Percentiles rank a stretch among this genome's conserved stretches.
These are phyloP conservation scores for Sebastolobus altivelis DNA, from an alignment of 2,797 vertebrate genomes.

Conservation along the genomic window DNA sequence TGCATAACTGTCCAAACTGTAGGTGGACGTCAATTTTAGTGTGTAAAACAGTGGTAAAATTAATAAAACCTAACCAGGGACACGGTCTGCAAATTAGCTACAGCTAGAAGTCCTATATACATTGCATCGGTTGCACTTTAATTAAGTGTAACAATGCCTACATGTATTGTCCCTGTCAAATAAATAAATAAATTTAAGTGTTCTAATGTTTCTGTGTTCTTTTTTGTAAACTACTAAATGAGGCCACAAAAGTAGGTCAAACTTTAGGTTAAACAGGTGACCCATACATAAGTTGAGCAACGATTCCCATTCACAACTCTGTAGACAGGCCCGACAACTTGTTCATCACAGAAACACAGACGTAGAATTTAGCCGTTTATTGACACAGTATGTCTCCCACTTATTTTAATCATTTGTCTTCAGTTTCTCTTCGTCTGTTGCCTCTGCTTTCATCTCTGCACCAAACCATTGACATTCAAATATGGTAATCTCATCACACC, in stretches of 20 bases:
- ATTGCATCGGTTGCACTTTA: no score
- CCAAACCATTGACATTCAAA: slow-evolving; percentile 33
- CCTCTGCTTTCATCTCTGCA: slow-evolving; percentile 2
- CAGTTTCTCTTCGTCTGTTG: neutral
- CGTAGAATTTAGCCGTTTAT: neutral
- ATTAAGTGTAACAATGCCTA: no score
- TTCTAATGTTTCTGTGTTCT: neutral
- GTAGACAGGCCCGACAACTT: neutral
- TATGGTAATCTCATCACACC: slow-evolving; percentile 25
- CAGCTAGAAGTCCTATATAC: no score
- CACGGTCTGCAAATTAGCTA: no score
- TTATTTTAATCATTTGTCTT: slow-evolving; percentile 4
- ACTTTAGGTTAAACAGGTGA: neutral
- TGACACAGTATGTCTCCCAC: neutral
- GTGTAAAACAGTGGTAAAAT: neutral
- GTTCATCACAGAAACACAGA: neutral
- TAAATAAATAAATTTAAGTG: no score
- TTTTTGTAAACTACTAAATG: neutral
- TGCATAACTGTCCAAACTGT: neutral
- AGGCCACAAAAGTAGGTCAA: neutral
- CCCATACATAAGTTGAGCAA: neutral
- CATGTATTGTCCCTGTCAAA: no score
- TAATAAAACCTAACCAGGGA: no score
- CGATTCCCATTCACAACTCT: neutral
- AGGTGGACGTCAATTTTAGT: neutral